Base-by-base conservation (phyloP, 2,797 vertebrate species). In the Apodemus agrarius region DNA sequence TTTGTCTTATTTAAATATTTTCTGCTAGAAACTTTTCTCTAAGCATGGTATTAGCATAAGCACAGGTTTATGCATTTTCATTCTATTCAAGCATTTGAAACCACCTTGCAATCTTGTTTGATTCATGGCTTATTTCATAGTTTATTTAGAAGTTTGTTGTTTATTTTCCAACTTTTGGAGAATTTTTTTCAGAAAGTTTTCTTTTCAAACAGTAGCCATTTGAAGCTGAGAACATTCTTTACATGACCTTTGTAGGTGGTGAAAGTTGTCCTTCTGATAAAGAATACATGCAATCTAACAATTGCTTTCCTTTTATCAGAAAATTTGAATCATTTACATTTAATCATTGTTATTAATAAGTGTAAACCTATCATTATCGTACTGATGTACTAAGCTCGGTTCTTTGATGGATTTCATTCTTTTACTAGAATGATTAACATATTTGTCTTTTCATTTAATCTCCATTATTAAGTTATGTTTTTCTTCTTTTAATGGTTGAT, bases 401-500 rank as follows among this genome's bases (percentile, higher is more conserved):
- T 76, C 24, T 67, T 90, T 78, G 14, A 40, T 93, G 49, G 2
- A 19, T 63, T 90, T 61, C 21, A n/a, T 75, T 43, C 26, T 13
- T 88, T 34, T n/a, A 26, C 46, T 57, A 37, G 88, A 37, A 37
- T 67, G n/a, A 21, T 57, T 87, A 59, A 22, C 34, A 29, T 69
- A 16, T 79, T 37, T 69, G 10, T 67, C 6, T 89, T 93, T 89
- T 4, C 21, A 89, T 92, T 89, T 89, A 81, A 63, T 85, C 3
- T 87, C 40, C 13, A 89, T 72, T 57, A 83, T 87, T 82, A 37
- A 4, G 21, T 88, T 57, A 67, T 84, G 6, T 19, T 92, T 92
- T 95, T 85, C 4, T 57, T 87, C 29, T 91, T 97, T 87, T 85
- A 91, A 24, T 97, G 13, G 43, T 40, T 87, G 29, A 63, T 80